Evolutionary conservation across 2,888 invertebrate genomes (phyloP), one percentile per base, ranked within the genome.

Genomic region (Gymnosoma rotundatum): DNA sequence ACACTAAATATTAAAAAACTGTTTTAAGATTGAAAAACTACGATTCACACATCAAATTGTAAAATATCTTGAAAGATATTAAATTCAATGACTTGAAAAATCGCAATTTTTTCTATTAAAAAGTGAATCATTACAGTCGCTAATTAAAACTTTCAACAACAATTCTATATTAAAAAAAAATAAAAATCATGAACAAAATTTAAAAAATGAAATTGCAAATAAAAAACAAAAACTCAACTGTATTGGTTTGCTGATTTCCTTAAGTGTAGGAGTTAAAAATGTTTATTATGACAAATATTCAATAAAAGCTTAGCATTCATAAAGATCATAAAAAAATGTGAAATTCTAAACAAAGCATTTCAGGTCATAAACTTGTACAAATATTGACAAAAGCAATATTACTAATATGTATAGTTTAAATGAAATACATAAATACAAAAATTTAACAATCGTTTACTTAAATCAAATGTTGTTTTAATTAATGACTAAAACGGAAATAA

Each of bases 401-500:
- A n/a, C 7, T 9, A 56, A 42, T 69, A 69, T n/a, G 54, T 32
- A 6, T 32, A 21, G 2, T n/a, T 52, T 52, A 42, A 67, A 54
- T 54, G 38, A 52, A 52, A 52, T 66, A 36, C 50, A 67, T 25
- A 36, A 7, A n/a, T n/a, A n/a, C n/a, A n/a, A 21, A 45, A 21
- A 69, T 14, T 32, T 56, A 75, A 48, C 32, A 61, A 78, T 54
- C 20, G 70, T 63, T 78, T 70, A 61, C 54, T 54, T 56, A 38
- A 45, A 78, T 50, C 38, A 78, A 66, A 50, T 21, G 56, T 70
- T 25, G 1, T 61, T 70, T n/a, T 32, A 54, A 60, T 52, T 66
- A 61, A 61, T n/a, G 66, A 56, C 60, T 63, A 36, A 78, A 80
- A 73, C 79, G 79, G 73, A 80, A 80, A 67, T 73, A 80, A 80